phyloP scores from a whole-genome alignment of 2,113 vertebrate species.

The Alosa alosa region DNA sequence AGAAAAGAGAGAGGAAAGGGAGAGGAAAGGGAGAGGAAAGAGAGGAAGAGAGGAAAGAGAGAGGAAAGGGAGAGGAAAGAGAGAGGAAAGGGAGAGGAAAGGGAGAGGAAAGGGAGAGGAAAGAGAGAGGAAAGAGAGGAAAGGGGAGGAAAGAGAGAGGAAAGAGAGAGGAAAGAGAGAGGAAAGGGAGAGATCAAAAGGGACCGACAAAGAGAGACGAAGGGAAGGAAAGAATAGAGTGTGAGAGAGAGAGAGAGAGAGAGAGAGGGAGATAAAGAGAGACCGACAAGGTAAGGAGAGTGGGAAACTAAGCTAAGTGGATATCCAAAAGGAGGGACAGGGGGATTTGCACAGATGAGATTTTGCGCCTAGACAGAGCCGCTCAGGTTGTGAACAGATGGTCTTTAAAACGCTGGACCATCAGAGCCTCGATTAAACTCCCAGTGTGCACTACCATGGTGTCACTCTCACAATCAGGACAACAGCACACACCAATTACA shows the following conservation, averaged over 20 bases:
- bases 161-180: slow-evolving; percentile 16
- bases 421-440: neutral
- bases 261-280: neutral
- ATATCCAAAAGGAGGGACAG: neutral
- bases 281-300: slow-evolving; percentile 11
- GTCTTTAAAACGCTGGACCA: neutral
- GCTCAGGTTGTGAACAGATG: neutral
- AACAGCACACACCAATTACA: neutral
- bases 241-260: slow-evolving; percentile 16
- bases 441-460: neutral
- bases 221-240: slow-evolving; percentile 25
- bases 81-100: slow-evolving; percentile 2
- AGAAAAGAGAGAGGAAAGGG: neutral
- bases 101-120: neutral
- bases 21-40: too few species aligned
- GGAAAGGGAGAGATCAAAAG: neutral
- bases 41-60: slow-evolving; percentile 4
- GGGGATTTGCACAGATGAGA: neutral
- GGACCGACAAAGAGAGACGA: neutral
- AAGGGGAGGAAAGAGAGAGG: too few species aligned
- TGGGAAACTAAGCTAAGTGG: slow-evolving; percentile 16
- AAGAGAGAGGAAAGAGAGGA: too few species aligned
- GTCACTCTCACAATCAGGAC: neutral
- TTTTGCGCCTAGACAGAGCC: neutral
- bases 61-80: too few species aligned